These are phyloP conservation scores for Cossypha polioptera DNA, from an alignment of 2,797 vertebrate species.

Conservation along the genomic window DNA sequence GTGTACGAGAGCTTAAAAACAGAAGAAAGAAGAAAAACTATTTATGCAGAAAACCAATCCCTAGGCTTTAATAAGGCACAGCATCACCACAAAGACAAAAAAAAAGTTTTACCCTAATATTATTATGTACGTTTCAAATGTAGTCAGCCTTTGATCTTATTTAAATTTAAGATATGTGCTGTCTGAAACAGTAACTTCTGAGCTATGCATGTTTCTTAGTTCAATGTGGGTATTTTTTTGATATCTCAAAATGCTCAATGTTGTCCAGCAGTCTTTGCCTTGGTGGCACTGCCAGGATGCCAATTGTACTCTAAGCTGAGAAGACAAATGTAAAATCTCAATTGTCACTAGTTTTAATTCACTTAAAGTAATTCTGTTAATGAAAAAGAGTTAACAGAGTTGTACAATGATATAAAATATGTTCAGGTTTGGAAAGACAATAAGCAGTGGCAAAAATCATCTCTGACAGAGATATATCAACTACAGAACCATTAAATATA, in stretches of 20 bases:
- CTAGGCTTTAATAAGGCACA: slow-evolving; percentile 33
- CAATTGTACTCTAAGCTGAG: background rate
- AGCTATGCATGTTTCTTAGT: background rate
- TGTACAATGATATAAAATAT: background rate
- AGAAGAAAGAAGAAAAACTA: background rate
- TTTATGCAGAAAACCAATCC: slow-evolving; percentile 37
- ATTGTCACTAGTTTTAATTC: background rate
- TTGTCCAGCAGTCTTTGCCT: background rate
- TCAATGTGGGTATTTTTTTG: background rate
- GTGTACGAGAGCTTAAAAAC: background rate
- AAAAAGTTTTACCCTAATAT: background rate
- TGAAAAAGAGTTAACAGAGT: background rate
- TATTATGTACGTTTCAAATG: slow-evolving; percentile 35
- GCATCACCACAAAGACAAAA: background rate
- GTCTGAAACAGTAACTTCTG: slow-evolving; percentile 33
- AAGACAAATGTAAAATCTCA: background rate
- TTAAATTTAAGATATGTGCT: slow-evolving; percentile 26
- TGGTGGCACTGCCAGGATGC: background rate
- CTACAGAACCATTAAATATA: background rate
- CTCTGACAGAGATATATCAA: background rate
- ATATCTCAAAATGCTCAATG: background rate
- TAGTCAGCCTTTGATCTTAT: slow-evolving; percentile 57
- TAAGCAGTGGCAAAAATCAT: background rate
- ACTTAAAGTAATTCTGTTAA: background rate
- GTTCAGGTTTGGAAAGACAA: background rate